Evolutionary conservation across 2,888 invertebrate species (phyloP), one percentile per base, ranked within the genome.

Genomic region (Eumerus sabulonum): DNA sequence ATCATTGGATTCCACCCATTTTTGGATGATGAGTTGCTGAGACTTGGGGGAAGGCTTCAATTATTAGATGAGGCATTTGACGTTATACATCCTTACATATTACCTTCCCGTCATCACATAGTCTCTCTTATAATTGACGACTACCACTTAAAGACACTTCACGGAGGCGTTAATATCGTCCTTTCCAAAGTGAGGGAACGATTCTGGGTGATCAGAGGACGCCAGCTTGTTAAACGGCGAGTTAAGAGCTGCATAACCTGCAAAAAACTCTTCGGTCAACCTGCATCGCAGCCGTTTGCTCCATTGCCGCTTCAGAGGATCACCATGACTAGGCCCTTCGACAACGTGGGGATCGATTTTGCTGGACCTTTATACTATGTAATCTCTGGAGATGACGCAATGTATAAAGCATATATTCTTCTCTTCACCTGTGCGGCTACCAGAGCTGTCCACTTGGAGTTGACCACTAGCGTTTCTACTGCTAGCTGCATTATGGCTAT

Each of bases 371-470:
- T 40, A 12, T 54, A 40, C 13, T 48, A 18, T 18, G 12, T 18
- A 11, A 9, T 11, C 14, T 40, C 9, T 18, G 18, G 14, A 9
- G 17, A n/a, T 19, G 27, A n/a, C 12, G 59, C 16, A 4, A 12
- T 19, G 16, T 44, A 18, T 2, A 66, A 66, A 17, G 12, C 35
- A 12, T 56, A 56, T 38, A 64, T 72, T 1, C 12, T 72, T 18
- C 11, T 56, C n/a, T 57, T 72, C 13, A 54, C 64, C 4, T 64
- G 48, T 36, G 64, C 64, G 5, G 72, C 56, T 40, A 36, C 63
- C 4, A 47, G 68, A 9, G 53, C 51, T 12, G 27, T 76, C 35
- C 68, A 74, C 53, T 54, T 68, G 19, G 74, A 74, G 13, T 17
- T 74, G 11, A 45, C 53, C 9, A 42, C 62, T 1, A 51, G 50